Evolutionary conservation across 2,797 vertebrate genomes (phyloP).

Genomic region (Phalanger gymnotis): DNA sequence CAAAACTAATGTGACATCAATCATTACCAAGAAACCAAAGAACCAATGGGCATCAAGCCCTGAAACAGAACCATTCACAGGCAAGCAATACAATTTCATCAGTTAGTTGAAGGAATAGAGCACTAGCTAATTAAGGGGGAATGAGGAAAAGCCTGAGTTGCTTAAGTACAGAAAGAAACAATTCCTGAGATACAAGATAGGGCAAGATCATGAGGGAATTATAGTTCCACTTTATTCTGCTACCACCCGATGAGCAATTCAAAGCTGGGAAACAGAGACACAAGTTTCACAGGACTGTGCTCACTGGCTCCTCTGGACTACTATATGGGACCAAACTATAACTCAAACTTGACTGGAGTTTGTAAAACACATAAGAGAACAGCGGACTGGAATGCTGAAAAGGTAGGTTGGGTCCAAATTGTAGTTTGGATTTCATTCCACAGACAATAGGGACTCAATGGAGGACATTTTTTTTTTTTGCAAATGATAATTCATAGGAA

Average conservation of each 20-base stretch:
- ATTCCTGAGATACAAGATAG: not conserved
- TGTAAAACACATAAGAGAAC: not conserved
- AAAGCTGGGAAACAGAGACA: not conserved
- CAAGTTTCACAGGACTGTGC: not conserved
- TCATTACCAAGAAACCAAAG: not conserved
- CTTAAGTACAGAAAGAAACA: not conserved
- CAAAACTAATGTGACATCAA: not conserved
- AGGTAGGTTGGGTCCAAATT: not conserved
- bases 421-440: not conserved
- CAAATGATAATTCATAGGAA: not conserved
- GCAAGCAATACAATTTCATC: not conserved
- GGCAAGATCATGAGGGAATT: too few relatives aligned
- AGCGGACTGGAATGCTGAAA: not conserved
- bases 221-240: too few relatives aligned
- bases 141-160: not conserved
- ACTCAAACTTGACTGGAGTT: not conserved
- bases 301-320: not conserved
- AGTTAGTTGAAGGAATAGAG: not conserved
- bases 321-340: not conserved
- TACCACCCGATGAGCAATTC: not conserved
- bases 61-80: not conserved
- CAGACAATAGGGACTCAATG: not conserved
- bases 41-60: not conserved
- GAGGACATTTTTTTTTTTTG: not conserved
- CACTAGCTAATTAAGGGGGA: not conserved